Base-by-base conservation (phyloP, 2,888 invertebrate species). In the Morinoia aosen region DNA sequence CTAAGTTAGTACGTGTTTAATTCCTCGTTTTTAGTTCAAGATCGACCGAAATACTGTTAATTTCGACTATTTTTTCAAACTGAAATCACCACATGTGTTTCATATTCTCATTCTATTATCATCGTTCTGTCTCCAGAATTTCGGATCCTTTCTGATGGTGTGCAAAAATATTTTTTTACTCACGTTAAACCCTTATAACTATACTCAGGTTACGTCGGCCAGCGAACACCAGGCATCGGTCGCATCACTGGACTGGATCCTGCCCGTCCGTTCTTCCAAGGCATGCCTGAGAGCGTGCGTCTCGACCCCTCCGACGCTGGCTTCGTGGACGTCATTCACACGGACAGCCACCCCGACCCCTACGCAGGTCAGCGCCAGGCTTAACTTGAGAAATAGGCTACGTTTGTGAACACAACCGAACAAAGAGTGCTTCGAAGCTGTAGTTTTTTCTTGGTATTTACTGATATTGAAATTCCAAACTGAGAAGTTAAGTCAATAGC, bases 291-390 rank as follows among this genome's bases (percentile, higher is more conserved):
- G 39, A 98, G 98, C 96, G 98, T 99, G 0, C 98, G 99, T 33
- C 97, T 99, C 14, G 99, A 99, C 97, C 98, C 98, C 8, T 98
- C 98, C 0, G 99, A 99, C 97, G 99, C 99, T 0, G 98, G 98
- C 97, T 98, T 99, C 97, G 99, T 99, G 0, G 99, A 99, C 97
- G 98, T 98, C 95, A 99, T 99, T 97, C 99, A 99, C 97, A 99
- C 99, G 0, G 99, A 99, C 97, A 98, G 98, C 96, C 98, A 98
- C 97, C 98, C 98, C 33, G 93, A 93, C 93, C 93, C 93, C 25
- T 93, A 93, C 14, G 58, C 93, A 57, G 93, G 93, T 93, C 10
- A 11, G 5, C 48, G 48, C 48, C 48, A 48, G 48, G 2, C 48
- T 48, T 48, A 48, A 5, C 48, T 48, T 48, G 48, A 48, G 48